Conservation (phyloP, 2,113 vertebrate genomes). For the Notiomystis cincta region DNA sequence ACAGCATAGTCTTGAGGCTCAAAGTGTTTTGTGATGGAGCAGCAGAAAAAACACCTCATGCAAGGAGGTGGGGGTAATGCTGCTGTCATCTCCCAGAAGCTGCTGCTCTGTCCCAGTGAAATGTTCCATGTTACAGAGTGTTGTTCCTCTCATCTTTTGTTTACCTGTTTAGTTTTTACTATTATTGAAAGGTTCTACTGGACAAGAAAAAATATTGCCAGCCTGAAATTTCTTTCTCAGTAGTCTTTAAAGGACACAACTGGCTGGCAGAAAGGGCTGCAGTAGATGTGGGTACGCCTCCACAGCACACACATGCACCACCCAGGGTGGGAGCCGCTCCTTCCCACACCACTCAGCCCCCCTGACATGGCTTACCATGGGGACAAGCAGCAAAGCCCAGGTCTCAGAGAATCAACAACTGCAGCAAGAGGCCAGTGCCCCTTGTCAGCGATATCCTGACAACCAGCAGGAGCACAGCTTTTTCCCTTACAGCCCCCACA, state of each 20-base stretch:
- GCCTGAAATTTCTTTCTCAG: not conserved
- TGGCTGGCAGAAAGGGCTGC: not conserved
- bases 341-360: rapidly evolving
- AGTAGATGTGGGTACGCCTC: rapidly evolving
- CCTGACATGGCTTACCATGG: rapidly evolving
- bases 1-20: rapidly evolving
- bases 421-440: too few relatives aligned
- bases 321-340: rapidly evolving
- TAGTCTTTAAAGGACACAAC: not conserved
- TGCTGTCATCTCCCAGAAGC: not conserved
- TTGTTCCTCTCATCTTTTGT: not conserved
- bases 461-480: not conserved
- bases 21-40: rapidly evolving
- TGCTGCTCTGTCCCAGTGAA: not conserved
- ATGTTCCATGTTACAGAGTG: rapidly evolving
- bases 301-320: rapidly evolving
- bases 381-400: rapidly evolving
- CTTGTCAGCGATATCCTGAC: rapidly evolving
- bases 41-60: not conserved
- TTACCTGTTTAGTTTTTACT: not conserved
- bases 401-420: rapidly evolving
- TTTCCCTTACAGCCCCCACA: constrained; percentile 24
- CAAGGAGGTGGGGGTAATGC: not conserved
- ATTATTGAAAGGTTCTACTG: not conserved
- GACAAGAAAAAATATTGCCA: not conserved